These are phyloP conservation scores for Leptopilina syphax DNA, from an alignment of 2,888 invertebrate genomes.

Conservation along the genomic window DNA sequence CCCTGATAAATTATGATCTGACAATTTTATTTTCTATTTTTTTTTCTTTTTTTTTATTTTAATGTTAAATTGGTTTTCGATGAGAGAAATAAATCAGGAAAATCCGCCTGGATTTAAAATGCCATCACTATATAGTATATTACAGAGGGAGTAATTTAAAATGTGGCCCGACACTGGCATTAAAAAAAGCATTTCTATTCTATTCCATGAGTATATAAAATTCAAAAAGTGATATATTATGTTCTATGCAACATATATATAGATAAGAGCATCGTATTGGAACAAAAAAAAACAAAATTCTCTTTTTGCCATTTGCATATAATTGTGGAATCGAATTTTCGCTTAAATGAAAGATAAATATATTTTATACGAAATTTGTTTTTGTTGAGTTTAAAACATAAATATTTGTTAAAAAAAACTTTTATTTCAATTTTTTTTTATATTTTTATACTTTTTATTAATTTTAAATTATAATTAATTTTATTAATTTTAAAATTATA, in stretches of 20 bases:
- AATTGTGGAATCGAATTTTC: too few relatives aligned
- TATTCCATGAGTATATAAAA: constrained; percentile 21
- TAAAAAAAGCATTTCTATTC: constrained; percentile 20
- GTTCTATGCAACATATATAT: background rate
- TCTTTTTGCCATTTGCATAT: too few relatives aligned
- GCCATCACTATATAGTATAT: background rate
- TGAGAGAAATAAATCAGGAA: constrained; percentile 30
- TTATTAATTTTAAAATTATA: too few relatives aligned
- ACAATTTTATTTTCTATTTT: background rate
- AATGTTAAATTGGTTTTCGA: constrained; percentile 32
- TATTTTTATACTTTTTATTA: too few relatives aligned
- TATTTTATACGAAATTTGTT: too few relatives aligned
- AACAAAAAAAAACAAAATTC: too few relatives aligned
- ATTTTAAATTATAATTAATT: too few relatives aligned
- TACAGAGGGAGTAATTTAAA: background rate
- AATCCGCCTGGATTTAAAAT: constrained; percentile 8
- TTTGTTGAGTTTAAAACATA: too few relatives aligned
- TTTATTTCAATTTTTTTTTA: too few relatives aligned
- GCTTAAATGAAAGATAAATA: too few relatives aligned
- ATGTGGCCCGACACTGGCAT: background rate
- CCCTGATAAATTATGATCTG: background rate
- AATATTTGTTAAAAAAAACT: too few relatives aligned
- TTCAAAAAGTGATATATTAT: constrained; percentile 7
- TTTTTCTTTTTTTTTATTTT: background rate
- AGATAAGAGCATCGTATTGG: too few relatives aligned